phyloP scores from a whole-genome alignment of 2,888 invertebrate genomes.

The Tortrix viridana region DNA sequence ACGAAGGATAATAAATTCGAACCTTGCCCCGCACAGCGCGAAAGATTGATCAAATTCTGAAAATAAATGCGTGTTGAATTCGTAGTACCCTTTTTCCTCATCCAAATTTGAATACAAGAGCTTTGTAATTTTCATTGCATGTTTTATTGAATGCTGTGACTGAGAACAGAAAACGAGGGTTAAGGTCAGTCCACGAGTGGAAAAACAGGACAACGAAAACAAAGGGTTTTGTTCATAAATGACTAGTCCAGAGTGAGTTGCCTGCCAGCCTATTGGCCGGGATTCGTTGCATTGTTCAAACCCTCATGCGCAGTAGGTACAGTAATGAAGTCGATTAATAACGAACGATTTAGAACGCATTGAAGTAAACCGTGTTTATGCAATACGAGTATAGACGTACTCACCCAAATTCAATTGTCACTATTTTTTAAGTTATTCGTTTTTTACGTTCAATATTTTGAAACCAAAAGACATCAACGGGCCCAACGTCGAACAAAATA shows the following conservation, averaged over 20 bases:
- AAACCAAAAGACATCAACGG: too few species aligned
- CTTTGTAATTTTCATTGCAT: conserved; percentile 6
- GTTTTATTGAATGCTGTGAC: conserved; percentile 18
- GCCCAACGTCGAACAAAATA: too few species aligned
- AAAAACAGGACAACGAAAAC: not conserved
- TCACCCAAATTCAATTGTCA: too few species aligned
- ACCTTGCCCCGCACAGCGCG: conserved; percentile 18
- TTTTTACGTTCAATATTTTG: too few species aligned
- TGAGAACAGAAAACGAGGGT: conserved; percentile 6
- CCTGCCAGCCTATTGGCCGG: not conserved
- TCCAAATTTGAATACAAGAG: conserved; percentile 16
- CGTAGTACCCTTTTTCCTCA: conserved; percentile 25
- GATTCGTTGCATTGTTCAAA: not conserved
- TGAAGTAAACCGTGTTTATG: not conserved
- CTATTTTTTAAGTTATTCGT: too few species aligned
- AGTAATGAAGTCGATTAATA: too few species aligned
- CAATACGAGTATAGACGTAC: too few species aligned
- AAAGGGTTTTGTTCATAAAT: conserved; percentile 1
- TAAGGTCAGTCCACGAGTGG: not conserved
- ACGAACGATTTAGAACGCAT: not conserved
- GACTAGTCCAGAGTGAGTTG: not conserved
- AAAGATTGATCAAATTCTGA: conserved; percentile 20
- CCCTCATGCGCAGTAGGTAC: not conserved
- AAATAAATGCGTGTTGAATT: conserved; percentile 19
- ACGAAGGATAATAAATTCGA: conserved; percentile 23